These are phyloP conservation scores for Numenius arquata DNA, from an alignment of 2,113 vertebrate genomes.

Conservation along the genomic window DNA sequence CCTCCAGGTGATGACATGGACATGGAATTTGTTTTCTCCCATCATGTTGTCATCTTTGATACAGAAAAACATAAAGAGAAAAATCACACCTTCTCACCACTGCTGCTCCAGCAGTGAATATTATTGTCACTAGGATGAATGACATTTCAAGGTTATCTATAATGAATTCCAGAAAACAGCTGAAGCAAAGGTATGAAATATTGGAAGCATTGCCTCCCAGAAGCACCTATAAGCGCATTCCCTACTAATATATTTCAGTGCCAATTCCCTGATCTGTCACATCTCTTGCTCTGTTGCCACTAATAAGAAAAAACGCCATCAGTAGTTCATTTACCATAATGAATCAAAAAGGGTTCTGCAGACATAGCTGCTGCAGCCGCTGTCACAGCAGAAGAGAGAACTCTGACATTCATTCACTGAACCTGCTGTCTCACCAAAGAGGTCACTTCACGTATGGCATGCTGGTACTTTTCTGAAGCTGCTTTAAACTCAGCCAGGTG, in stretches of 20 bases:
- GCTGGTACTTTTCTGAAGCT: constrained; percentile 73
- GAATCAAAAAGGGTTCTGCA: not conserved
- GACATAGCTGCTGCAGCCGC: not conserved
- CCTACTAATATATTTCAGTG: not conserved
- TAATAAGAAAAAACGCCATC: not conserved
- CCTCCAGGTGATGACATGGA: not conserved
- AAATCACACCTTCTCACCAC: not conserved
- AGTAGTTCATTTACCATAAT: not conserved
- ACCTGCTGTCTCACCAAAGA: constrained; percentile 59
- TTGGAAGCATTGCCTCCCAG: not conserved
- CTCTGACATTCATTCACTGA: constrained; percentile 13
- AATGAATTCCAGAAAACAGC: not conserved
- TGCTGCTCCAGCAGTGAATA: not conserved
- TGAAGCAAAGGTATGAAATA: not conserved
- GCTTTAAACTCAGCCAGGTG: constrained; percentile 75
- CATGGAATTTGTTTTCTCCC: not conserved
- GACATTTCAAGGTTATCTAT: not conserved
- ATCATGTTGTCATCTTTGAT: not conserved
- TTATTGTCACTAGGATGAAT: not conserved
- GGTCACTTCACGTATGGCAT: constrained; percentile 67
- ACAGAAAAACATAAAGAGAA: not conserved
- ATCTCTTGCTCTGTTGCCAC: not conserved
- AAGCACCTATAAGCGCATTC: not conserved
- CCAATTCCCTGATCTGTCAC: not conserved
- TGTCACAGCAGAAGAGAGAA: not conserved